These are phyloP conservation scores for Dromius quadrimaculatus DNA, from an alignment of 2,888 invertebrate species.

Conservation along the genomic window DNA sequence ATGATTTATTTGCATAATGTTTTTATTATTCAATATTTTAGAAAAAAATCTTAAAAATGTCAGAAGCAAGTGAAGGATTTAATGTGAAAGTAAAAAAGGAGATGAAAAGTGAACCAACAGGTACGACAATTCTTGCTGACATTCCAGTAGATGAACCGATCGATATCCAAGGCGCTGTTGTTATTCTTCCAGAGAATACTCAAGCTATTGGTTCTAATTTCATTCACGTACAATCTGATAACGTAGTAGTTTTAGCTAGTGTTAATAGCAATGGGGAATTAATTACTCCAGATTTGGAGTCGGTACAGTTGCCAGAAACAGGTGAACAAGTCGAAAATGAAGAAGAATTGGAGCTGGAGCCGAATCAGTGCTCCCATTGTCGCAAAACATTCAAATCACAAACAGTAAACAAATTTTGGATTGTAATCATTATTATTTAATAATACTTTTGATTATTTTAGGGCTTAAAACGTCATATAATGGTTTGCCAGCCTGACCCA, in stretches of 20 bases:
- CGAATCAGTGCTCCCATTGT: constrained; percentile 37
- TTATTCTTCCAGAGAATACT: constrained; percentile 38
- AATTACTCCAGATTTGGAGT: constrained; percentile 38
- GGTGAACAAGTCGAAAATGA: constrained; percentile 6
- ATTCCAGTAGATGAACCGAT: constrained; percentile 31
- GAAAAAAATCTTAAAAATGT: constrained; percentile 26
- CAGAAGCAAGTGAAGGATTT: constrained; percentile 40
- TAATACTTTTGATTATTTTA: constrained; percentile 55
- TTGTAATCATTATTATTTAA: not conserved
- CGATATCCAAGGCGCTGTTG: constrained; percentile 35
- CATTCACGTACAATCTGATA: constrained; percentile 12
- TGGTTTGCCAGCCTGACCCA: constrained; percentile 60
- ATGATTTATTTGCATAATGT: no score
- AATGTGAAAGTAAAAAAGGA: constrained; percentile 5
- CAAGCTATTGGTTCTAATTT: constrained; percentile 4
- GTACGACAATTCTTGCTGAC: constrained; percentile 43
- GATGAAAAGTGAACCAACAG: constrained; percentile 2
- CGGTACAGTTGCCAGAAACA: no score
- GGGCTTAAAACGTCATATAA: constrained; percentile 65
- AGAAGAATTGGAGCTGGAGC: constrained; percentile 26
- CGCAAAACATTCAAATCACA: constrained; percentile 42
- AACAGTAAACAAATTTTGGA: constrained; percentile 32
- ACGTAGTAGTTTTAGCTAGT: constrained; percentile 43
- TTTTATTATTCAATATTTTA: no score
- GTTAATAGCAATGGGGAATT: constrained; percentile 38